Base-by-base conservation (phyloP, 1,140 invertebrate genomes). In the Drosophila ananassae region DNA sequence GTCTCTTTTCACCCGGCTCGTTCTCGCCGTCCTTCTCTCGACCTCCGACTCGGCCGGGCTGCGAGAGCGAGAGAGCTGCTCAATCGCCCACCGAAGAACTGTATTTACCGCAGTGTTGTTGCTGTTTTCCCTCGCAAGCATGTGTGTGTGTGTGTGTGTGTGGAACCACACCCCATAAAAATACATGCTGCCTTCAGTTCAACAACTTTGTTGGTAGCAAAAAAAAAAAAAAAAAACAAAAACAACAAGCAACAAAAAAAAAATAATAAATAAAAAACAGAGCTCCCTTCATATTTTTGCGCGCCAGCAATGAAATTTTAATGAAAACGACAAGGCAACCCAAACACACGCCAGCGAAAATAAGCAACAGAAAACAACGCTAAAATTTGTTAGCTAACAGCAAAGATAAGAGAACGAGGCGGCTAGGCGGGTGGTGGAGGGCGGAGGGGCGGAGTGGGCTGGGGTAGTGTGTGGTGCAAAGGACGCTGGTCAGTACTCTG, bases 71-170 rank as follows among this genome's bases (percentile, higher is more conserved):
- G 77, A 46, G 32, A 50, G 64, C 53, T 55, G 55, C 51, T 22
- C 6, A 12, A 6, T 28, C 24, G 25, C 25, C 9, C 30, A 24
- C 10, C 4, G 48, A 59, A 46, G 75, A 87, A 75, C 74, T 87
- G 82, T 87, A 87, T 87, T 87, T 87, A 85, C 74, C 78, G 81
- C 77, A 79, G 64, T 76, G 75, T 77, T 89, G 83, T 82, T 82
- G 72, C 52, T 87, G 58, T 63, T 51, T 55, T 30, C 28, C 22
- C 37, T 44, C 32, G 9, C 8, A 32, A 9, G 2, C 9, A 32
- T 57, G 6, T 48, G 9, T 47, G 39, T 30, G 28, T 52, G 21
- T 41, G 63, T 69, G 61, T 66, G 59, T 66, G 22, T 37, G 48
- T n/a, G 57, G 71, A 82, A 89, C 83, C 83, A 87, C 83, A 87